phyloP scores from a whole-genome alignment of 2,113 vertebrate genomes.

The Bostrychus sinensis region DNA sequence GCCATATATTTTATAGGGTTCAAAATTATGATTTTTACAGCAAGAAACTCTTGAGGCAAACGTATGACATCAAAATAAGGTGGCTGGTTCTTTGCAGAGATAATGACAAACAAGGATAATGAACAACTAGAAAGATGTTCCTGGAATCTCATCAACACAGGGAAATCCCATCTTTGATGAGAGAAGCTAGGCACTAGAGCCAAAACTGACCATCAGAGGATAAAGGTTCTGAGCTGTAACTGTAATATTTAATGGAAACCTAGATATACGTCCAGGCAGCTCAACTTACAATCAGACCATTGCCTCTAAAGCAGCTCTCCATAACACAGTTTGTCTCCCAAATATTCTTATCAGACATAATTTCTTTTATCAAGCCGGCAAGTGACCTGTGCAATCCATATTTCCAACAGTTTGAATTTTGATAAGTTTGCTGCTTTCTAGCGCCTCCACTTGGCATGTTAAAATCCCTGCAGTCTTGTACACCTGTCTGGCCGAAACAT shows the following conservation, averaged over 20 bases:
- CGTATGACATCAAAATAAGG: too few relatives aligned
- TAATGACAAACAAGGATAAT: too few relatives aligned
- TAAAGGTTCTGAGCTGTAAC: slow-evolving; percentile 66
- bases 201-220: slow-evolving; percentile 64
- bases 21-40: too few relatives aligned
- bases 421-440: slow-evolving; percentile 49
- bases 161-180: slow-evolving; percentile 27
- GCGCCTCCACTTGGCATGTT: slow-evolving; percentile 58
- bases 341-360: slow-evolving; percentile 45
- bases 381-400: slow-evolving; percentile 26
- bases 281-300: slow-evolving; percentile 61
- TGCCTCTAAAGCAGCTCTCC: slow-evolving; percentile 47
- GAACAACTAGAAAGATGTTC: neutral
- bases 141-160: neutral
- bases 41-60: too few relatives aligned
- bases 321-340: slow-evolving; percentile 39
- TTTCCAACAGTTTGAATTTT: slow-evolving; percentile 8
- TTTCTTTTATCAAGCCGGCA: slow-evolving; percentile 19
- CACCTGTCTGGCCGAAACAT: slow-evolving; percentile 68
- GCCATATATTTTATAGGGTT: too few relatives aligned
- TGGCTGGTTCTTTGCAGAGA: too few relatives aligned
- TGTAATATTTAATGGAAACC: slow-evolving; percentile 71
- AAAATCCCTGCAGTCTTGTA: slow-evolving; percentile 33
- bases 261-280: slow-evolving; percentile 66
- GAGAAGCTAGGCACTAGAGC: slow-evolving; percentile 59